These are phyloP conservation scores for Drosophila gaucha DNA, from an alignment of 2,888 invertebrate species.

Conservation along the genomic window DNA sequence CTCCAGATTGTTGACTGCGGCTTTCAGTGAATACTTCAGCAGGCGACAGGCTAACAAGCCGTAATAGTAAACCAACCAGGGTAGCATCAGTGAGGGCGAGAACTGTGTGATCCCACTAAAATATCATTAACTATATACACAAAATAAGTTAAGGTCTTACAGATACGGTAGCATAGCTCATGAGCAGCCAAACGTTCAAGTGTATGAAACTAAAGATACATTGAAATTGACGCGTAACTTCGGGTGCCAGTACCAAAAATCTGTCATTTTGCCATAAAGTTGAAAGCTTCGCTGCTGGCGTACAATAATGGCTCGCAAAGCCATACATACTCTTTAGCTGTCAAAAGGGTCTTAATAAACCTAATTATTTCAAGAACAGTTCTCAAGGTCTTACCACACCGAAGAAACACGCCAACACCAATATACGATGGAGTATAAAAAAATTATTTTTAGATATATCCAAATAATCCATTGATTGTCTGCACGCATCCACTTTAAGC, in stretches of 20 bases:
- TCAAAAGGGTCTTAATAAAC: too few species aligned
- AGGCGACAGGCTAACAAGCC: background rate
- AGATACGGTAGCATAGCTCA: constrained; percentile 55
- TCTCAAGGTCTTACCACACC: constrained; percentile 35
- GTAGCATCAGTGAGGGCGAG: background rate
- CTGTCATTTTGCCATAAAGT: background rate
- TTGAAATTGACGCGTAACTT: background rate
- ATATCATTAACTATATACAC: background rate
- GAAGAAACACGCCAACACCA: constrained; percentile 49
- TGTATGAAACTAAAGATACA: constrained; percentile 33
- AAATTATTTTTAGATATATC: background rate
- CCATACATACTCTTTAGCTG: background rate
- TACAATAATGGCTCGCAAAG: background rate
- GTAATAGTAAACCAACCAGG: constrained; percentile 13
- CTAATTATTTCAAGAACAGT: background rate
- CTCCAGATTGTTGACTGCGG: background rate
- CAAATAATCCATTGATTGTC: background rate
- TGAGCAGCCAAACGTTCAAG: constrained; percentile 61
- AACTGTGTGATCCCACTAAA: background rate
- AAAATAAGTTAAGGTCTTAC: background rate
- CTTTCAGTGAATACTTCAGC: background rate
- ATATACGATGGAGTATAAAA: background rate
- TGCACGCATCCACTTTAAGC: background rate
- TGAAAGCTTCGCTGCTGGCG: accelerated
- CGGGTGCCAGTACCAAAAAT: background rate